Evolutionary conservation across 2,888 invertebrate genomes (phyloP).

Genomic region (Hydroisotoma schaefferi): DNA sequence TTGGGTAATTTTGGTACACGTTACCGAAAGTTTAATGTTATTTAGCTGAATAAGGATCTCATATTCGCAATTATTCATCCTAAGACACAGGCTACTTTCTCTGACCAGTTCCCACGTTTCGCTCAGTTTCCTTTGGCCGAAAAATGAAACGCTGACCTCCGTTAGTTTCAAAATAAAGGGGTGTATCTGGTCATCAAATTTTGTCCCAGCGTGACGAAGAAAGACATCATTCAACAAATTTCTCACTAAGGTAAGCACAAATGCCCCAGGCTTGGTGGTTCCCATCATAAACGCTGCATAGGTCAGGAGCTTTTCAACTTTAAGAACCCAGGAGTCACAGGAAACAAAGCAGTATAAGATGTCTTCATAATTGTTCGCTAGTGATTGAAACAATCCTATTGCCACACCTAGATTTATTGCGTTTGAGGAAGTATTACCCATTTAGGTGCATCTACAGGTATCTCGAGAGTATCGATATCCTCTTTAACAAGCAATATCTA

Average conservation of each 20-base stretch:
- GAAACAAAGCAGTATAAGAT: background rate
- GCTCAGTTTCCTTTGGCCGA: background rate
- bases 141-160: background rate
- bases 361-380: too few relatives aligned
- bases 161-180: too few relatives aligned
- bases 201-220: background rate
- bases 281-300: slow-evolving; percentile 20
- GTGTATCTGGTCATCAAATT: background rate
- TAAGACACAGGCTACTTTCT: slow-evolving; percentile 18
- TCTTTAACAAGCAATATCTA: too few relatives aligned
- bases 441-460: too few relatives aligned
- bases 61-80: slow-evolving; percentile 21
- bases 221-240: background rate
- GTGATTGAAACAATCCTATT: too few relatives aligned
- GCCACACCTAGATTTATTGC: too few relatives aligned
- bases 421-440: too few relatives aligned
- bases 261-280: background rate
- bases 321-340: slow-evolving; percentile 19
- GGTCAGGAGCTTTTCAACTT: slow-evolving; percentile 18
- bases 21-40: background rate
- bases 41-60: background rate
- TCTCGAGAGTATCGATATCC: too few relatives aligned
- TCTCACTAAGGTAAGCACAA: background rate
- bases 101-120: slow-evolving; percentile 20
- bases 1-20: too few relatives aligned